A percentile compares a stretch with the other conserved stretches of the same genome.
Conservation (phyloP, 1,140 invertebrate species). For the Polypedilum vanderplanki region DNA sequence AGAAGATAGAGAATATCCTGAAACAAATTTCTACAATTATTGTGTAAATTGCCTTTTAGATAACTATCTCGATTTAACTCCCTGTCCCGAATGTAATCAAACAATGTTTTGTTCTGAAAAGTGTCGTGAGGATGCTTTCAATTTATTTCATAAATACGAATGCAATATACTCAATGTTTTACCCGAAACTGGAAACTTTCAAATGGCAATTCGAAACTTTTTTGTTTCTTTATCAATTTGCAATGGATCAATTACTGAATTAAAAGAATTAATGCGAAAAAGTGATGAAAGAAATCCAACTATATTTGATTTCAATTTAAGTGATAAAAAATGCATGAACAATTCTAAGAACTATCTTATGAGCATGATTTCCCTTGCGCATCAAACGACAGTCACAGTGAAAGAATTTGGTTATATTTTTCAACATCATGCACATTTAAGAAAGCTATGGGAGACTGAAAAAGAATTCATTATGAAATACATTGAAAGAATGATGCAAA, state of each 20-base stretch:
- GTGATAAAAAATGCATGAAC: neutral
- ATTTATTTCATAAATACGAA: constrained; percentile 65
- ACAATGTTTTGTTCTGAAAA: constrained; percentile 62
- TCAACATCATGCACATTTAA: neutral
- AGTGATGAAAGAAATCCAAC: neutral
- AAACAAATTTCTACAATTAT: constrained; percentile 58
- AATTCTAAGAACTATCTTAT: neutral
- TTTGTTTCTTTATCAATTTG: neutral
- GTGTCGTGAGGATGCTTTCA: constrained; percentile 56
- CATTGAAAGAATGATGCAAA: neutral
- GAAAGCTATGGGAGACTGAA: neutral
- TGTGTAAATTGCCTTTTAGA: constrained; percentile 72
- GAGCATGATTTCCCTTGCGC: neutral
- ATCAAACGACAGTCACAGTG: neutral
- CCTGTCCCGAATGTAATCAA: constrained; percentile 56
- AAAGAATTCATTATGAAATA: constrained; percentile 12
- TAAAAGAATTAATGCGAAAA: neutral
- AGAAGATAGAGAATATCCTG: constrained; percentile 32
- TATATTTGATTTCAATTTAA: constrained; percentile 3
- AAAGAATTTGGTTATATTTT: neutral
- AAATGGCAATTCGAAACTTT: neutral
- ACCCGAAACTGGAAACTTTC: neutral
- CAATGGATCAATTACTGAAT: neutral
- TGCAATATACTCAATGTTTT: constrained; percentile 54
- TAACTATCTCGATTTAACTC: constrained; percentile 55